Conservation (phyloP, 2,797 vertebrate species). For the Labeo calbasu region DNA sequence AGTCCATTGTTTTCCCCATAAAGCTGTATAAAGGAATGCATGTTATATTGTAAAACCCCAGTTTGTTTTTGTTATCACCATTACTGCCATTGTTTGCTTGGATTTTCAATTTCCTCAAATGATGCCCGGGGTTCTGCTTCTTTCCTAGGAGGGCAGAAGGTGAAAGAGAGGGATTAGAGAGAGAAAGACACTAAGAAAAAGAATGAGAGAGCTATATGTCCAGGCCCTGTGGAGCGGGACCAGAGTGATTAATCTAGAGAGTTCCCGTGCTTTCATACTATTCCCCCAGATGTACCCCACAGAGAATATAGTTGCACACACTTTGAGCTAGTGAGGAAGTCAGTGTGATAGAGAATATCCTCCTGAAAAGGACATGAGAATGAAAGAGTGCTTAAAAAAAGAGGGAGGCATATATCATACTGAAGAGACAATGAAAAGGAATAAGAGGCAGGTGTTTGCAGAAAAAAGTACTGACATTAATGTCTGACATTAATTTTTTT, state of each 20-base stretch:
- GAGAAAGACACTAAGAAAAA: constrained; percentile 27
- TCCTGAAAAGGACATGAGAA: constrained; percentile 65
- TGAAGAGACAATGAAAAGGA: constrained; percentile 34
- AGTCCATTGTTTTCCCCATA: constrained; percentile 49
- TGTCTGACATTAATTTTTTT: no score
- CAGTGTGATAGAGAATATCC: constrained; percentile 26
- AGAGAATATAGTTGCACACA: constrained; percentile 19
- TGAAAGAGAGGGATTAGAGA: constrained; percentile 25
- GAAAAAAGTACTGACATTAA: no score
- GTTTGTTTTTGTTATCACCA: constrained; percentile 57
- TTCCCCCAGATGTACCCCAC: constrained; percentile 26
- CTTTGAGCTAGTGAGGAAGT: constrained; percentile 33
- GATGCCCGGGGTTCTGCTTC: constrained; percentile 42
- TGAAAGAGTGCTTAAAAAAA: constrained; percentile 52
- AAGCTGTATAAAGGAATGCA: constrained; percentile 47
- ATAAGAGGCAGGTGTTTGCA: constrained; percentile 52
- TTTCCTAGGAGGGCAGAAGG: constrained; percentile 52
- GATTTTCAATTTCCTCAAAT: constrained; percentile 60
- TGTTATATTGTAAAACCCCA: constrained; percentile 54
- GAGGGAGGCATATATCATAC: constrained; percentile 35
- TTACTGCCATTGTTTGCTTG: constrained; percentile 63
- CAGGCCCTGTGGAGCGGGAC: constrained; percentile 37
- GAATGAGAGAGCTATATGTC: constrained; percentile 40
- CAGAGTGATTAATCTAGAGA: constrained; percentile 53
- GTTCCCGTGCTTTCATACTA: constrained; percentile 25